These are phyloP conservation scores for Thymelicus lineola DNA, from an alignment of 2,888 invertebrate species.

Conservation along the genomic window DNA sequence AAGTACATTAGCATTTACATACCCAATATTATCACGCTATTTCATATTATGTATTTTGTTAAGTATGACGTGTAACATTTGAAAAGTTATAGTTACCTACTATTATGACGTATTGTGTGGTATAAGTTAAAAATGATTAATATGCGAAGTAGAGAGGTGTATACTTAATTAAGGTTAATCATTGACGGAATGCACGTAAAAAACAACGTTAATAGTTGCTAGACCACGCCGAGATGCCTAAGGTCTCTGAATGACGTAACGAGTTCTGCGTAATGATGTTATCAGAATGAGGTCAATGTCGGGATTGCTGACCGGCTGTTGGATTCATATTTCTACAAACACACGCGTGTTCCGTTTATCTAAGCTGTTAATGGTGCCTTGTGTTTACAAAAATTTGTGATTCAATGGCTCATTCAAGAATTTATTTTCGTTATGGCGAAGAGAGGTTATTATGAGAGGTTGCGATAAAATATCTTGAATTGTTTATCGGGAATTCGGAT, in stretches of 20 bases:
- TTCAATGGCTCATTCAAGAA: slow-evolving; percentile 15
- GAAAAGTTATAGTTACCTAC: too few species aligned
- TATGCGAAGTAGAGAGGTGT: too few species aligned
- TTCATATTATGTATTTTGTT: too few species aligned
- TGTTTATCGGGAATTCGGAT: slow-evolving; percentile 1
- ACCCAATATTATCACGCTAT: too few species aligned
- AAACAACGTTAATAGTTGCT: background rate
- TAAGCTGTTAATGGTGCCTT: slow-evolving; percentile 12
- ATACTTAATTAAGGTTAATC: too few species aligned
- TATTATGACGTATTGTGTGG: too few species aligned
- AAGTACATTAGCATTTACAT: too few species aligned
- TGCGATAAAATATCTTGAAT: slow-evolving; percentile 11
- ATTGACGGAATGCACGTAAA: background rate
- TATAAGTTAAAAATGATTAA: too few species aligned
- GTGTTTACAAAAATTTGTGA: slow-evolving; percentile 20
- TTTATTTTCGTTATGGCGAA: slow-evolving; percentile 2
- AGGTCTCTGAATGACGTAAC: slow-evolving; percentile 46
- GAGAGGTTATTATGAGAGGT: background rate
- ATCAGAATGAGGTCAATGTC: slow-evolving; percentile 77
- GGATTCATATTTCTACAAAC: slow-evolving; percentile 55
- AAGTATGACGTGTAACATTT: too few species aligned
- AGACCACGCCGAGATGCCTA: background rate
- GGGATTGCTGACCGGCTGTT: slow-evolving; percentile 63
- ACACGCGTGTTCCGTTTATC: slow-evolving; percentile 43
- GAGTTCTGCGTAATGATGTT: slow-evolving; percentile 63